A percentile compares a stretch with the other conserved stretches of the same genome.
These are phyloP conservation scores for Noctua comes DNA, from an alignment of 2,888 invertebrate species.

Conservation along the genomic window DNA sequence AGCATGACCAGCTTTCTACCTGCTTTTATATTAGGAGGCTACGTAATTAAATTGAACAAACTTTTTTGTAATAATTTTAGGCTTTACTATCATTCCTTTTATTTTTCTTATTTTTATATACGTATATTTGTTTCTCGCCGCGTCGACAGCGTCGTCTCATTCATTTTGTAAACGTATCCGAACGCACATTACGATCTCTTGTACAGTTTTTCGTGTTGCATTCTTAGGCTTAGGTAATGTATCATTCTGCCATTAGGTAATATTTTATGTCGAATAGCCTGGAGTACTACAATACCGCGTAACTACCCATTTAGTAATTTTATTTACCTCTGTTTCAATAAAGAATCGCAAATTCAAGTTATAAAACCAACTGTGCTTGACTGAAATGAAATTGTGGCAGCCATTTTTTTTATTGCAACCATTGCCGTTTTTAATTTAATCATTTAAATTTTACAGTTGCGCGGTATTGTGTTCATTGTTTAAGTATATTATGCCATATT, in stretches of 20 bases:
- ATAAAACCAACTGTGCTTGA: constrained; percentile 21
- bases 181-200: constrained; percentile 82
- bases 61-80: constrained; percentile 44
- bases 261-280: constrained; percentile 61
- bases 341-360: constrained; percentile 7
- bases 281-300: constrained; percentile 54
- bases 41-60: constrained; percentile 44
- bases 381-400: constrained; percentile 4
- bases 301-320: constrained; percentile 10
- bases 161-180: constrained; percentile 68
- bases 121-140: constrained; percentile 54
- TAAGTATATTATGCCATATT: constrained; percentile 73
- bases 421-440: constrained; percentile 13
- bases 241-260: constrained; percentile 67
- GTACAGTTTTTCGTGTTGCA: constrained; percentile 70
- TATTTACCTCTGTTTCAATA: constrained; percentile 11
- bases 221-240: constrained; percentile 70
- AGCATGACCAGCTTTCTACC: constrained; percentile 67
- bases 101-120: constrained; percentile 52
- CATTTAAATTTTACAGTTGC: constrained; percentile 28
- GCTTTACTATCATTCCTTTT: constrained; percentile 71
- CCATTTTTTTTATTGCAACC: neutral
- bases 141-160: constrained; percentile 44
- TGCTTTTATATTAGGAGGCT: constrained; percentile 57
- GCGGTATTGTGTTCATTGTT: constrained; percentile 63